phyloP scores from a whole-genome alignment of 2,888 invertebrate species.

The Timandra comae region DNA sequence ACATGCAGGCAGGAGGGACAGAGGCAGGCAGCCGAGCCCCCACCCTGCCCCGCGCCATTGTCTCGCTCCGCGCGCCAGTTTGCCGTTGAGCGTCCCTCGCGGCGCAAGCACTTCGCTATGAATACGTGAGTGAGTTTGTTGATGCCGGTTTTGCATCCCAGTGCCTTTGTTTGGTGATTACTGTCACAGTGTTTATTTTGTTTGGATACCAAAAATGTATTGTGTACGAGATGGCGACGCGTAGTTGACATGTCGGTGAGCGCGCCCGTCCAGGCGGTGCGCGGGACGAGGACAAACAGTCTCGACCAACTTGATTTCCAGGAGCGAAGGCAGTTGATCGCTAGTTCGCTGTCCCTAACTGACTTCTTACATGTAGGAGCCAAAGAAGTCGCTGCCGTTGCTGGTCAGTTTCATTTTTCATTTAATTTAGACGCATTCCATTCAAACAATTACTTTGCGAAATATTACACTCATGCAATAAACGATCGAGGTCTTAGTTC shows the following conservation, averaged over 20 bases:
- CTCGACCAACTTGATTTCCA: constrained; percentile 94
- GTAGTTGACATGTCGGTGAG: constrained; percentile 75
- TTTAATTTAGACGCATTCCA: constrained; percentile 38
- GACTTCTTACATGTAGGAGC: constrained; percentile 88
- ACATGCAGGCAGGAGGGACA: constrained; percentile 63
- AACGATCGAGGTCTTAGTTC: constrained; percentile 25
- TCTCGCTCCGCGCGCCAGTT: constrained; percentile 56
- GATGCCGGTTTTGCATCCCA: constrained; percentile 44
- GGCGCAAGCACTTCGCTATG: constrained; percentile 58
- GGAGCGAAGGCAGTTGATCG: constrained; percentile 92
- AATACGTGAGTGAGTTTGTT: constrained; percentile 37
- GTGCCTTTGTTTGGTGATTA: constrained; percentile 61
- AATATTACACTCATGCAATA: constrained; percentile 44
- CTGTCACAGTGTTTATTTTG: constrained; percentile 48
- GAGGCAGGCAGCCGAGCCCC: constrained; percentile 58
- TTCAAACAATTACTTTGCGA: constrained; percentile 64
- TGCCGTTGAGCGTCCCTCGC: constrained; percentile 69
- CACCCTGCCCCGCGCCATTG: constrained; percentile 52
- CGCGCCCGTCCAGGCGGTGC: constrained; percentile 73
- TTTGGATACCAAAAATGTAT: constrained; percentile 46
- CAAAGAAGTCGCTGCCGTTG: constrained; percentile 72
- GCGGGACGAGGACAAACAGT: constrained; percentile 83
- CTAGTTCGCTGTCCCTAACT: constrained; percentile 90
- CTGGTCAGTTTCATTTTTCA: constrained; percentile 50
- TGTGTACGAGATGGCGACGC: constrained; percentile 57